Conservation (phyloP, 1,140 invertebrate genomes). For the Hesperophylax magnus region DNA sequence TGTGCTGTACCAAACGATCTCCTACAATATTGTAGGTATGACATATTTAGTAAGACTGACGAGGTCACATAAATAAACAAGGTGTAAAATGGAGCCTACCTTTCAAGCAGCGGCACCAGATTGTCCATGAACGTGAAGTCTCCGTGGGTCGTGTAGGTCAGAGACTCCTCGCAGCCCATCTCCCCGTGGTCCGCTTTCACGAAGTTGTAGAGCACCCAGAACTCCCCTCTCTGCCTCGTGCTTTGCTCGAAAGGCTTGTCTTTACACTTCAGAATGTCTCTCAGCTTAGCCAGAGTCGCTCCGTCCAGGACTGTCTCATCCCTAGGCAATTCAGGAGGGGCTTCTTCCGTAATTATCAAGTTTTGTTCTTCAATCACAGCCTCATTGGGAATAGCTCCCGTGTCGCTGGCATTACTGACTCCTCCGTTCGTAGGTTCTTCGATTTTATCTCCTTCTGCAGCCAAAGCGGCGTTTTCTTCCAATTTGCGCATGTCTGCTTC, state of each 20-base stretch:
- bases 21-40: too few relatives aligned
- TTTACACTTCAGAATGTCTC: conserved; percentile 72
- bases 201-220: conserved; percentile 93
- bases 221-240: conserved; percentile 86
- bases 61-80: too few relatives aligned
- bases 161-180: conserved; percentile 82
- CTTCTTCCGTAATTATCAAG: conserved; percentile 58
- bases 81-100: conserved; percentile 61
- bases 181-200: conserved; percentile 75
- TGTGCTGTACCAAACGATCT: too few relatives aligned
- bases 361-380: conserved; percentile 46
- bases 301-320: conserved; percentile 65
- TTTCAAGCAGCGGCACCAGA: conserved; percentile 84
- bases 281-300: conserved; percentile 61
- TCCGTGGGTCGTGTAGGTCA: conserved; percentile 94
- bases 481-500: background rate
- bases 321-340: conserved; percentile 40
- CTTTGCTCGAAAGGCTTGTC: conserved; percentile 76
- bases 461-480: conserved; percentile 48
- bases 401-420: conserved; percentile 61
- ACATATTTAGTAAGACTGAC: too few relatives aligned
- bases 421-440: conserved; percentile 59
- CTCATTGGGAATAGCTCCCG: conserved; percentile 58
- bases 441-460: conserved; percentile 59
- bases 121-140: conserved; percentile 94